A percentile compares a stretch with the other conserved stretches of the same genome.
Evolutionary conservation across 2,797 vertebrate species (phyloP).

Genomic region (Danio tinwini): DNA sequence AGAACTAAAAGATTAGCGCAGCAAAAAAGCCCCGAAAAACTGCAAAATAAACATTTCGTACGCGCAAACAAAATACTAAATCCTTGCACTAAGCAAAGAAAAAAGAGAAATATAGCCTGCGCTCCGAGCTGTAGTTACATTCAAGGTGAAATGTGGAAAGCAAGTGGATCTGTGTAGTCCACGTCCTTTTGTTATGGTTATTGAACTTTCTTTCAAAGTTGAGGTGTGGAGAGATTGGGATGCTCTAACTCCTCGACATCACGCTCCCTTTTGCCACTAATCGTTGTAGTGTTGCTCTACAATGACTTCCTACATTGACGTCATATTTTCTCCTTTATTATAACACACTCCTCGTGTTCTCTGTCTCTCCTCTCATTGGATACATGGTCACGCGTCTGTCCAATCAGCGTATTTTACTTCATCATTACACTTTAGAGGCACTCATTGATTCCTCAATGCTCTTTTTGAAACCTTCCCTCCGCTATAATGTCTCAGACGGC

Average conservation of each 20-base stretch:
- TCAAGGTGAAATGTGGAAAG: slow-evolving; percentile 69
- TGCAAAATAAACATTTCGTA: slow-evolving; percentile 43
- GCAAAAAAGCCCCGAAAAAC: slow-evolving; percentile 9
- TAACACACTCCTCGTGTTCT: slow-evolving; percentile 78
- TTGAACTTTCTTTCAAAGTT: slow-evolving; percentile 91
- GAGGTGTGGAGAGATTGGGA: slow-evolving; percentile 80
- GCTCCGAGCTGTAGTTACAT: slow-evolving; percentile 73
- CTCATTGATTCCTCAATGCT: slow-evolving; percentile 73
- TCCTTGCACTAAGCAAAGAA: slow-evolving; percentile 62
- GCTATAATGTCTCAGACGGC: slow-evolving; percentile 43
- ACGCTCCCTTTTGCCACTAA: slow-evolving; percentile 88
- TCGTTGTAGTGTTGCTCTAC: slow-evolving; percentile 87
- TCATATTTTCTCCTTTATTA: slow-evolving; percentile 88
- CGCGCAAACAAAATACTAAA: slow-evolving; percentile 61
- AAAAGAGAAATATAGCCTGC: slow-evolving; percentile 45
- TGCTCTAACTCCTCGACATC: slow-evolving; percentile 85
- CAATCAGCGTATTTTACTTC: slow-evolving; percentile 83
- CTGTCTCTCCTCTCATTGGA: slow-evolving; percentile 83
- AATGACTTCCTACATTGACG: slow-evolving; percentile 94
- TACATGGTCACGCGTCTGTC: slow-evolving; percentile 76
- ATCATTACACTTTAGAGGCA: slow-evolving; percentile 71
- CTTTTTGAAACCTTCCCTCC: slow-evolving; percentile 68
- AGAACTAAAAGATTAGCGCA: slow-evolving; percentile 16
- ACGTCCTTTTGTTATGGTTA: slow-evolving; percentile 77
- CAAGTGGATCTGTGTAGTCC: slow-evolving; percentile 70